Evolutionary conservation across 2,113 vertebrate genomes (phyloP).

Genomic region (Apteryx owenii): DNA sequence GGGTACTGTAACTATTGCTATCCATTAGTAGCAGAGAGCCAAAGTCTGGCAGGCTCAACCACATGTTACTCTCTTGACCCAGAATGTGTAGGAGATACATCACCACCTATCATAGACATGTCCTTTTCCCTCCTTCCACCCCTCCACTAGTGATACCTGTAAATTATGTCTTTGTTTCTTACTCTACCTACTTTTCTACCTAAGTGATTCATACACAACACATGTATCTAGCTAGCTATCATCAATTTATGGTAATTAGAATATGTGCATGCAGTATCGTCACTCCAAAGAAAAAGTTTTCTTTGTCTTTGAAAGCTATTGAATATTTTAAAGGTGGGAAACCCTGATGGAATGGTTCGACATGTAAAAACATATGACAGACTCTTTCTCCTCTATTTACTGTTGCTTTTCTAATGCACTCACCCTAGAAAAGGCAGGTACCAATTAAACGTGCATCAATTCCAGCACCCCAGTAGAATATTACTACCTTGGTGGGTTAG

Average conservation of each 20-base stretch:
- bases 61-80: conserved; percentile 50
- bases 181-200: conserved; percentile 41
- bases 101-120: conserved; percentile 7
- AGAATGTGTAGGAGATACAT: conserved; percentile 59
- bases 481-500: not conserved
- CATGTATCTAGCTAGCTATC: not conserved
- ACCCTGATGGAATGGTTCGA: not conserved
- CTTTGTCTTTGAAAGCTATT: not conserved
- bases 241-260: not conserved
- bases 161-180: conserved; percentile 38
- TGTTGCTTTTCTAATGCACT: not conserved
- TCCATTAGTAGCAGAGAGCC: not conserved
- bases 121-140: conserved; percentile 45
- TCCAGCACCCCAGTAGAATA: not conserved
- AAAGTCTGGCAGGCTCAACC: conserved; percentile 47
- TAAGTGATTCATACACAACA: not conserved
- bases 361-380: not conserved
- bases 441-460: not conserved
- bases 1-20: not conserved
- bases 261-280: not conserved
- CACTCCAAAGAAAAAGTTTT: not conserved
- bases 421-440: not conserved
- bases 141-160: not conserved
- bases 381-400: not conserved
- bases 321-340: not conserved